Conservation (phyloP, 2,797 vertebrate species). For the Botia almorhae region DNA sequence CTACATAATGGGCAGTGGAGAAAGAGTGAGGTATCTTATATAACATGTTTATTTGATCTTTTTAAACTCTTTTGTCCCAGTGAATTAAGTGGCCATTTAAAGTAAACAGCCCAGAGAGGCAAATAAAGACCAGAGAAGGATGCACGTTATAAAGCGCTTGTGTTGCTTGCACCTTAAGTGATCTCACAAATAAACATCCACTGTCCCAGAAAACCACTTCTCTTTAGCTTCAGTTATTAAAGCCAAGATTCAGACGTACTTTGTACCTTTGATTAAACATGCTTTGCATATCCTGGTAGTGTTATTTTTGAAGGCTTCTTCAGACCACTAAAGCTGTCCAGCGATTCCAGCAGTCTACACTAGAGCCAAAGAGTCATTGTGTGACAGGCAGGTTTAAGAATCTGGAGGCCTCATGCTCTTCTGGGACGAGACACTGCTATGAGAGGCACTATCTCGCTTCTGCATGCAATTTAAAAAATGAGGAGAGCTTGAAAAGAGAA, state of each 20-base stretch:
- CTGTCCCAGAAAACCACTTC: neutral
- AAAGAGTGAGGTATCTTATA: neutral
- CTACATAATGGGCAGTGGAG: neutral
- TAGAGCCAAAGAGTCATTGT: conserved; percentile 21
- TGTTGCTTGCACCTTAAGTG: neutral
- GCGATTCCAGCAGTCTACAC: neutral
- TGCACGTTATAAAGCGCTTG: neutral
- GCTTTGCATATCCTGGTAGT: neutral
- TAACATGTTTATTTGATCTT: conserved; percentile 1
- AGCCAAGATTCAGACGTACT: conserved; percentile 20
- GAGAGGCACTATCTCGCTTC: conserved; percentile 17
- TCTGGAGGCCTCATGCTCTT: conserved; percentile 29
- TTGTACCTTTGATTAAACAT: conserved; percentile 21
- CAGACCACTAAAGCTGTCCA: neutral
- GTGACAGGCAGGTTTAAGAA: conserved; percentile 10
- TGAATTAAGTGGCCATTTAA: neutral
- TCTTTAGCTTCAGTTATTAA: conserved; percentile 3
- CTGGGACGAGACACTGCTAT: conserved; percentile 31
- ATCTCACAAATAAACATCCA: conserved; percentile 6
- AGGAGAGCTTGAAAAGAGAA: conserved; percentile 35
- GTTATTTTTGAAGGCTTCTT: neutral
- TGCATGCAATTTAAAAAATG: conserved; percentile 38
- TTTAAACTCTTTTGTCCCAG: neutral
- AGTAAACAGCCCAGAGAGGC: neutral
- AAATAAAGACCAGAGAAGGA: neutral